A percentile compares a stretch with the other conserved stretches of the same genome.
These are phyloP conservation scores for Heliothis subflexa DNA, from an alignment of 1,140 invertebrate species.

Conservation along the genomic window DNA sequence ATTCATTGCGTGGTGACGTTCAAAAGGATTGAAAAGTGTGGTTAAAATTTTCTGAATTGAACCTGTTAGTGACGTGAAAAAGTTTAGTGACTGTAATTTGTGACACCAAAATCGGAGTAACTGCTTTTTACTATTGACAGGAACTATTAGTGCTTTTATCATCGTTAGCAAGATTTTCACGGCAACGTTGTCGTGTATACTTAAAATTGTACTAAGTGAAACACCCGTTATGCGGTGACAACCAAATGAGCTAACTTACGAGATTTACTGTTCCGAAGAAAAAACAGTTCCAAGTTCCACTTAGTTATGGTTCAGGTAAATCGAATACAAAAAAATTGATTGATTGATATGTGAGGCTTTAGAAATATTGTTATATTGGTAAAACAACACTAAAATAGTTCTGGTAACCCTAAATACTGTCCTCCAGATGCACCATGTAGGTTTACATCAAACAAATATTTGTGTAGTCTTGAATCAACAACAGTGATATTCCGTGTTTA, in stretches of 20 bases:
- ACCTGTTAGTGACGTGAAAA: not conserved
- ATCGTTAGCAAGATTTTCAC: conserved; percentile 13
- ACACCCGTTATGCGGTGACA: conserved; percentile 31
- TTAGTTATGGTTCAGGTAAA: conserved; percentile 17
- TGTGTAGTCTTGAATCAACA: conserved; percentile 5
- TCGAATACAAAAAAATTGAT: conserved; percentile 8
- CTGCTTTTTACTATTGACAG: conserved; percentile 22
- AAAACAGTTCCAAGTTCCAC: not conserved
- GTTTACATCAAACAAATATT: conserved; percentile 11
- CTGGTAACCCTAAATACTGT: not conserved
- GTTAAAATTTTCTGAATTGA: not conserved
- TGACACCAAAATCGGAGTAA: conserved; percentile 12
- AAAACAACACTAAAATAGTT: not conserved
- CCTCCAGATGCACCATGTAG: not conserved
- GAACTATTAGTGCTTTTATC: conserved; percentile 29
- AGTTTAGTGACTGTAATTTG: conserved; percentile 2
- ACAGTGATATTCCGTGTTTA: not conserved
- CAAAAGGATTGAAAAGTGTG: not conserved
- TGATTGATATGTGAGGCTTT: not conserved
- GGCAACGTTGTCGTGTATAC: conserved; percentile 36
- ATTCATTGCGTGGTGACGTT: not conserved
- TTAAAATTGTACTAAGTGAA: conserved; percentile 38
- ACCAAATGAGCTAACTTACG: not conserved
- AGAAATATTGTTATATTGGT: not conserved
- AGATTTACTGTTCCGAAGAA: conserved; percentile 14